These are phyloP conservation scores for Mustela nigripes DNA, from an alignment of 2,113 vertebrate species.

Conservation along the genomic window DNA sequence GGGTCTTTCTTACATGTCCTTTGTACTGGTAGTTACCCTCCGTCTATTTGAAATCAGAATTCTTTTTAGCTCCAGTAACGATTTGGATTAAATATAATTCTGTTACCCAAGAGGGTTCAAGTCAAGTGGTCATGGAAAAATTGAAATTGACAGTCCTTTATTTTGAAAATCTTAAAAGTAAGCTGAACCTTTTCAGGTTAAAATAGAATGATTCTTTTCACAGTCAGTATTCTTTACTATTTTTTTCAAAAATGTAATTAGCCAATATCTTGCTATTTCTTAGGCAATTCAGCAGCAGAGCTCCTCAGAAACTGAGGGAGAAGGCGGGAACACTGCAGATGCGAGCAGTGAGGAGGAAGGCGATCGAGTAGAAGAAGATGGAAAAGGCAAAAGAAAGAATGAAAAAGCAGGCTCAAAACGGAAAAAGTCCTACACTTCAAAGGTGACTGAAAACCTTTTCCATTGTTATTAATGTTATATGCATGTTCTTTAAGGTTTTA, in stretches of 20 bases:
- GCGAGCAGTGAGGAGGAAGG: constrained; percentile 98
- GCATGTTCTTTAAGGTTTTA: not conserved
- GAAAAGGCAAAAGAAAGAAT: constrained; percentile 94
- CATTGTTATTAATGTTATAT: not conserved
- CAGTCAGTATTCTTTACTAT: not conserved
- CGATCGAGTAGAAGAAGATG: constrained; percentile 93
- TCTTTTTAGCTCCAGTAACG: not conserved
- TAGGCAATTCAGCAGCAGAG: constrained; percentile 97
- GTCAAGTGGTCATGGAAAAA: constrained; percentile 66
- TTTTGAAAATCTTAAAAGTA: constrained; percentile 70
- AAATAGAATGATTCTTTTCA: constrained; percentile 65
- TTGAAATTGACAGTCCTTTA: constrained; percentile 64
- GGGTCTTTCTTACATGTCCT: not conserved
- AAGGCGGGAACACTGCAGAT: constrained; percentile 94
- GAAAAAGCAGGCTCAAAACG: constrained; percentile 95
- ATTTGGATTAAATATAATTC: constrained; percentile 14
- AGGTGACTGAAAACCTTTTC: constrained; percentile 88
- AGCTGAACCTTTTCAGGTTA: constrained; percentile 60
- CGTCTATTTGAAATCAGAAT: constrained; percentile 15
- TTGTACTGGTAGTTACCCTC: not conserved
- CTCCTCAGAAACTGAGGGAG: constrained; percentile 96
- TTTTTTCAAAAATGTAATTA: constrained; percentile 67
- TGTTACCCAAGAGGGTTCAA: not conserved
- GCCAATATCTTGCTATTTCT: constrained; percentile 72
- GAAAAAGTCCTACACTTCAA: constrained; percentile 95